Conservation (phyloP, 2,888 invertebrate species). For the Oscheius sp. region DNA sequence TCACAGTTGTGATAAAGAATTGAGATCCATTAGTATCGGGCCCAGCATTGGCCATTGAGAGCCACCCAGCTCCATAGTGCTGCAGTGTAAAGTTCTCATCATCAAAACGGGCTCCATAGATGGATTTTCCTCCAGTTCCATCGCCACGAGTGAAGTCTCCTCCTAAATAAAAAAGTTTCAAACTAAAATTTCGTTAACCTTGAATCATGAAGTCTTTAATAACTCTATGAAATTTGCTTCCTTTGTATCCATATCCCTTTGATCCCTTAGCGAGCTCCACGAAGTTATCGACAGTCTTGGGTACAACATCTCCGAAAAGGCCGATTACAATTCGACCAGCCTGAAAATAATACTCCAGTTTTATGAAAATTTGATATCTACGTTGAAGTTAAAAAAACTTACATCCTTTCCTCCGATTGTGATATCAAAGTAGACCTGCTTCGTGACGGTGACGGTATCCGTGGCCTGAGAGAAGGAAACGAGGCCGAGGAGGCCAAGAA, state of each 20-base stretch:
- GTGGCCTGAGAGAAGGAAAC: conserved; percentile 35
- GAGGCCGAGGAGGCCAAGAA: conserved; percentile 30
- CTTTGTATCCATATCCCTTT: conserved; percentile 77
- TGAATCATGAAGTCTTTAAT: conserved; percentile 90
- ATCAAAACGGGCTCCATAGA: conserved; percentile 68
- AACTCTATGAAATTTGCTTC: conserved; percentile 84
- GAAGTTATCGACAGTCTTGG: conserved; percentile 86
- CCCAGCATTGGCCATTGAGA: conserved; percentile 87
- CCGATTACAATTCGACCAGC: conserved; percentile 83
- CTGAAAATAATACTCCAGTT: conserved; percentile 19
- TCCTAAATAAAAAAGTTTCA: conserved; percentile 38
- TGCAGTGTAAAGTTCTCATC: conserved; percentile 52
- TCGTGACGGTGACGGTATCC: conserved; percentile 48
- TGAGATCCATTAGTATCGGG: conserved; percentile 86
- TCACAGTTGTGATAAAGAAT: conserved; percentile 87
- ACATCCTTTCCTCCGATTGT: conserved; percentile 47
- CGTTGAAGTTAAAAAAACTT: not conserved
- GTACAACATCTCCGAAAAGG: conserved; percentile 84
- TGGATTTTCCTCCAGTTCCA: conserved; percentile 70
- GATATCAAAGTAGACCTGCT: conserved; percentile 52
- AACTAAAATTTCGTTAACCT: conserved; percentile 75
- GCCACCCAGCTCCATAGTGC: conserved; percentile 77
- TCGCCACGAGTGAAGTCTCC: conserved; percentile 71
- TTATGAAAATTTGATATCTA: not conserved
- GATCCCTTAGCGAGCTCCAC: conserved; percentile 79